Conservation (phyloP, 2,113 vertebrate genomes). For the Cinclus cinclus region DNA sequence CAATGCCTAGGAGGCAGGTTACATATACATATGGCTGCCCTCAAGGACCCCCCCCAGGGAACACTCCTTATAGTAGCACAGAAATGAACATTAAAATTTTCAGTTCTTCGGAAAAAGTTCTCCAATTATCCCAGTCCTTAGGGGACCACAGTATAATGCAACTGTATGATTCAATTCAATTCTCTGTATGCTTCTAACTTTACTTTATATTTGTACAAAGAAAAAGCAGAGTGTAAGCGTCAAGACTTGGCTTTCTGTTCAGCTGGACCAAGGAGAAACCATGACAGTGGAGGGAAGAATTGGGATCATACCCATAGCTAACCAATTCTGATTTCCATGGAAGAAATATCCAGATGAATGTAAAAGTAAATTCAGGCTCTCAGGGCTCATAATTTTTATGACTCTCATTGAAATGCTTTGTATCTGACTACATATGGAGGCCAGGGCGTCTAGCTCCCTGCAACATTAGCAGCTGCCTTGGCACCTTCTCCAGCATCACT, state of each 20-base stretch:
- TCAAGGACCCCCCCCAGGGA: neutral
- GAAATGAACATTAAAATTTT: neutral
- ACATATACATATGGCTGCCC: neutral
- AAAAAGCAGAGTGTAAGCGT: neutral
- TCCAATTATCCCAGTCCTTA: neutral
- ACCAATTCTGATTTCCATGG: rapidly evolving
- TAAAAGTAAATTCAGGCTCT: neutral
- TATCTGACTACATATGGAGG: neutral
- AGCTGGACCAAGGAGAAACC: neutral
- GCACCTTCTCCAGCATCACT: neutral
- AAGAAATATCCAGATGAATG: neutral
- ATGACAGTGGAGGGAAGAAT: neutral
- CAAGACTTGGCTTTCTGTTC: neutral
- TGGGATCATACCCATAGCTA: neutral
- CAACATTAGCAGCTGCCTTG: neutral
- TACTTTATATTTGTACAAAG: neutral
- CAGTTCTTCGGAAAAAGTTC: neutral
- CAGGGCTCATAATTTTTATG: neutral
- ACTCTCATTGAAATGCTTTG: neutral
- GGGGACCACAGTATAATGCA: neutral
- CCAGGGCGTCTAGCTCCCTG: neutral
- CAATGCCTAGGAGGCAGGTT: neutral
- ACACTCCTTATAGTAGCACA: neutral
- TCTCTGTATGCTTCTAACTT: neutral
- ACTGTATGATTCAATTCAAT: neutral